These are phyloP conservation scores for Pica pica DNA, from an alignment of 2,113 vertebrate species.

Conservation along the genomic window DNA sequence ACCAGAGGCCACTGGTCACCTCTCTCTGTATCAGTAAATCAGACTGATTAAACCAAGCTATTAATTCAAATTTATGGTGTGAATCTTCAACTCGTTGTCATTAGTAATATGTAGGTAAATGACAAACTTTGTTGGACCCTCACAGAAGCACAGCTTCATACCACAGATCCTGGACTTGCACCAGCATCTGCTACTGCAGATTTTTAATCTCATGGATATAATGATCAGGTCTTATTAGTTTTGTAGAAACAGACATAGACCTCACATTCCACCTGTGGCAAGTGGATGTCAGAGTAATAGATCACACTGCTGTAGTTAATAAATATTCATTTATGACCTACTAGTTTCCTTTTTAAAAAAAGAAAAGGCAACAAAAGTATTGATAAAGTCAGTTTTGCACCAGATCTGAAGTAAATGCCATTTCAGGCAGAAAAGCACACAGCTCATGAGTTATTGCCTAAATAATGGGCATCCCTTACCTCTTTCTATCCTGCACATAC, in stretches of 20 bases:
- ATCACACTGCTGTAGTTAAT: not conserved
- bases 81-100: not conserved
- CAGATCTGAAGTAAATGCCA: not conserved
- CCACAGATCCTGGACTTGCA: not conserved
- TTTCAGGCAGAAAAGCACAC: not conserved
- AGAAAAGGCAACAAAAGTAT: not conserved
- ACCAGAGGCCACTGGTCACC: not conserved
- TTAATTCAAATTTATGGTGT: not conserved
- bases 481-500: not conserved
- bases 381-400: not conserved
- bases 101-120: not conserved
- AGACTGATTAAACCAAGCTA: not conserved
- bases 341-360: not conserved
- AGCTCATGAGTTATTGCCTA: not conserved
- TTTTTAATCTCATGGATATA: not conserved
- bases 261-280: not conserved
- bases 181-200: not conserved
- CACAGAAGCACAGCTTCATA: not conserved
- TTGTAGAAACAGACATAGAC: not conserved
- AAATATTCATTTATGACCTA: not conserved
- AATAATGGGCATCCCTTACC: not conserved
- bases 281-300: not conserved
- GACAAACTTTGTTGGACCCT: not conserved
- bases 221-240: not conserved
- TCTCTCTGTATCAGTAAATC: not conserved